A percentile compares a stretch with the other conserved stretches of the same genome.
phyloP scores from a whole-genome alignment of 2,888 invertebrate species.

The Fragum whitleyi region DNA sequence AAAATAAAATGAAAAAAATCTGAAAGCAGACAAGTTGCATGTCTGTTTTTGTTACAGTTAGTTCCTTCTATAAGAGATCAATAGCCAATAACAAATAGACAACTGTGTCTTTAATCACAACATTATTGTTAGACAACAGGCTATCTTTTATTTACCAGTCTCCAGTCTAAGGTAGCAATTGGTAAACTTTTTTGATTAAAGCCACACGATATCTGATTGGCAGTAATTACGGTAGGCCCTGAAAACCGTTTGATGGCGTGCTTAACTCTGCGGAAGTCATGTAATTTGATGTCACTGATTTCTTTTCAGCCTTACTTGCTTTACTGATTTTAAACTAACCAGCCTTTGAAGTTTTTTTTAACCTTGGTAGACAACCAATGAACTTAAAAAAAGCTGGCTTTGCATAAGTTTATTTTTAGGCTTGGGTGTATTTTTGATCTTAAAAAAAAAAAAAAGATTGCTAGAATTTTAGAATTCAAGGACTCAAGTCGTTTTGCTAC shows the following conservation, averaged over 20 bases:
- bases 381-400: too few relatives aligned
- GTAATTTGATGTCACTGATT: constrained; percentile 2
- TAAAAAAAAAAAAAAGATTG: too few relatives aligned
- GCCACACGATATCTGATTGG: constrained; percentile 20
- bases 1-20: too few relatives aligned
- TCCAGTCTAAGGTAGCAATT: constrained; percentile 2
- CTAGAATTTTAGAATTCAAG: too few relatives aligned
- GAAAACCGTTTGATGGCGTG: constrained; percentile 3
- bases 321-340: too few relatives aligned
- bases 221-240: constrained; percentile 12
- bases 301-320: neutral
- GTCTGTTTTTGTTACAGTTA: too few relatives aligned
- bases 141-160: neutral
- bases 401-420: too few relatives aligned
- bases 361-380: too few relatives aligned
- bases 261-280: constrained; percentile 1
- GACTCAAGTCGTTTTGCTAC: too few relatives aligned
- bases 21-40: too few relatives aligned
- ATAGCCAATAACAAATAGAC: neutral
- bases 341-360: too few relatives aligned
- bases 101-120: neutral
- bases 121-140: neutral
- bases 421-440: too few relatives aligned
- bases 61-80: neutral
- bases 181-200: constrained; percentile 25